These are phyloP conservation scores for Alauda arvensis DNA, from an alignment of 2,797 vertebrate species.

Conservation along the genomic window DNA sequence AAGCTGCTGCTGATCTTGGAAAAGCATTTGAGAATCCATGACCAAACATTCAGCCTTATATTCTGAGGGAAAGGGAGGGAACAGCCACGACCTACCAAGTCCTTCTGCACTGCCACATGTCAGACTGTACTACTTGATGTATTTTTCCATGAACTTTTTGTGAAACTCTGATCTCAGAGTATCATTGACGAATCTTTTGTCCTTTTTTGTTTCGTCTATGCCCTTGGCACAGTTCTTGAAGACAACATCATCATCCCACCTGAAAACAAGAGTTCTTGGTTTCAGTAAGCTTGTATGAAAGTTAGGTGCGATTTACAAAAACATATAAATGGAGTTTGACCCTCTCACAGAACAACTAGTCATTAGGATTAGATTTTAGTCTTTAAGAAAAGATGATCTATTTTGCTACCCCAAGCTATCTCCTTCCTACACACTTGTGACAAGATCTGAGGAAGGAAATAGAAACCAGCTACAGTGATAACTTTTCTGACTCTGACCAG, in stretches of 20 bases:
- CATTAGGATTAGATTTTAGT: neutral
- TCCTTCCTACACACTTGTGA: neutral
- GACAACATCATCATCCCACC: conserved; percentile 98
- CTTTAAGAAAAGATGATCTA: neutral
- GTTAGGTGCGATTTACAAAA: neutral
- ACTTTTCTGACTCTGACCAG: neutral
- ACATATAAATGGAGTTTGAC: neutral
- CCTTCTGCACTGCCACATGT: conserved; percentile 39
- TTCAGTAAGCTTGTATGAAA: neutral
- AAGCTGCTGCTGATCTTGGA: neutral
- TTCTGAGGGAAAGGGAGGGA: neutral
- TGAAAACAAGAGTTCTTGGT: conserved; percentile 45
- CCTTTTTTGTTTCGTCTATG: conserved; percentile 90
- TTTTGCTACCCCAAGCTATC: neutral
- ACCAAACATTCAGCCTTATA: conserved; percentile 1
- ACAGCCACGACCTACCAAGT: neutral
- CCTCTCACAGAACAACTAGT: neutral
- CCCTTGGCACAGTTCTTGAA: conserved; percentile 97
- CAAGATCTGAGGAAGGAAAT: neutral
- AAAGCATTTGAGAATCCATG: conserved; percentile 12
- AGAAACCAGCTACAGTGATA: neutral
- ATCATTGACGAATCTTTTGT: conserved; percentile 96
- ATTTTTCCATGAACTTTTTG: conserved; percentile 99
- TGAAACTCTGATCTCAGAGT: conserved; percentile 97
- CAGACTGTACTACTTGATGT: conserved; percentile 88